Conservation (phyloP, 1,140 invertebrate species). For the Polypedilum pembai region DNA sequence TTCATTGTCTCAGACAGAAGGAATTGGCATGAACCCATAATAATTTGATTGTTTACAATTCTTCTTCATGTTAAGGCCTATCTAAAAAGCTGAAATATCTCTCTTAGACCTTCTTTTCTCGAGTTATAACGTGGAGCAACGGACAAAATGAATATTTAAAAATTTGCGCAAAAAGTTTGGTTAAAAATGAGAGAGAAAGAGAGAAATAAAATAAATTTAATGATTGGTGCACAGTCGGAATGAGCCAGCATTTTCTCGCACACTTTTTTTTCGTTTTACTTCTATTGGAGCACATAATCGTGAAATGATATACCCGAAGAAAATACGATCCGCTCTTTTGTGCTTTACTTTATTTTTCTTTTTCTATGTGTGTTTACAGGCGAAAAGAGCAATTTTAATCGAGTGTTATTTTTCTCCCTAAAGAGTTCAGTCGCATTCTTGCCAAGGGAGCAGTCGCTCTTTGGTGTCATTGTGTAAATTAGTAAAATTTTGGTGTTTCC, state of each 20-base stretch:
- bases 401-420: slow-evolving; percentile 22
- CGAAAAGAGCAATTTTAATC: slow-evolving; percentile 23
- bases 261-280: slow-evolving; percentile 1
- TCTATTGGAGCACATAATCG: slow-evolving; percentile 16
- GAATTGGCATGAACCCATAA: no score
- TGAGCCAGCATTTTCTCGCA: slow-evolving; percentile 4
- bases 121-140: no score
- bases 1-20: no score
- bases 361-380: background rate
- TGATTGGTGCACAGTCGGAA: slow-evolving; percentile 16
- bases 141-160: no score
- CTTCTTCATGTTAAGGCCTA: no score
- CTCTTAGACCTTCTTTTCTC: no score
- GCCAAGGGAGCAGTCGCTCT: background rate
- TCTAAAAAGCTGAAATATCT: no score
- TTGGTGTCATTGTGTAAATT: background rate
- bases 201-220: slow-evolving; percentile 14
- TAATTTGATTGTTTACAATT: no score
- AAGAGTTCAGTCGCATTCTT: background rate
- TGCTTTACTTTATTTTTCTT: background rate
- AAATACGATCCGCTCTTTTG: slow-evolving; percentile 11
- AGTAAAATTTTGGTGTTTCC: background rate
- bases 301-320: slow-evolving; percentile 17
- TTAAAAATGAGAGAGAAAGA: background rate
- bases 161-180: no score